Conservation (phyloP, 2,888 invertebrate genomes). For the Vandiemenella viatica region DNA sequence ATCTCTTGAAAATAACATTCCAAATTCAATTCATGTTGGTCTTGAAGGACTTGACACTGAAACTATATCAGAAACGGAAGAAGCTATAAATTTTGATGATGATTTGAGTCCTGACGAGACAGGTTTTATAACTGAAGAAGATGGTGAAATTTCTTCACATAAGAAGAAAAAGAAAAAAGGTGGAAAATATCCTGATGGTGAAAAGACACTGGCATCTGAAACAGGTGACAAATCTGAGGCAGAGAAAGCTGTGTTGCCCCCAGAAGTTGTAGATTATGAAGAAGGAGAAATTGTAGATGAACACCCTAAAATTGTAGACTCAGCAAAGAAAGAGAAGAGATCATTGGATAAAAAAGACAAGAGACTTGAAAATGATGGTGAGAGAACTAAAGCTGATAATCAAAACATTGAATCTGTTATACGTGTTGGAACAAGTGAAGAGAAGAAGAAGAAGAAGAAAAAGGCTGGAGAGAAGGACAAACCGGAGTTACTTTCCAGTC, state of each 20-base stretch:
- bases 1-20: slow-evolving; percentile 13
- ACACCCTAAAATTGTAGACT: slow-evolving; percentile 26
- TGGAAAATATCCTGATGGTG: slow-evolving; percentile 14
- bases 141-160: slow-evolving; percentile 11
- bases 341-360: slow-evolving; percentile 18
- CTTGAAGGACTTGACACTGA: slow-evolving; percentile 53
- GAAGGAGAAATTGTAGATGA: slow-evolving; percentile 44
- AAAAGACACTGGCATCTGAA: slow-evolving; percentile 11
- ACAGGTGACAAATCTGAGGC: not conserved
- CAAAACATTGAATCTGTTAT: slow-evolving; percentile 17
- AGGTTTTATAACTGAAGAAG: slow-evolving; percentile 12
- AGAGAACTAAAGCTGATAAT: slow-evolving; percentile 22
- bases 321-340: slow-evolving; percentile 18
- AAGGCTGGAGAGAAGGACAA: slow-evolving; percentile 16
- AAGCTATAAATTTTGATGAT: slow-evolving; percentile 47
- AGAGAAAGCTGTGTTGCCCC: not conserved
- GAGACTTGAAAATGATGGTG: slow-evolving; percentile 21
- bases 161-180: slow-evolving; percentile 15
- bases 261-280: slow-evolving; percentile 27
- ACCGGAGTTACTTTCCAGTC: slow-evolving; percentile 15
- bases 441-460: slow-evolving; percentile 35
- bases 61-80: slow-evolving; percentile 58
- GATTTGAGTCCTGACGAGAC: slow-evolving; percentile 23
- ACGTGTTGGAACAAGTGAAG: slow-evolving; percentile 9
- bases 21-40: slow-evolving; percentile 25